These are phyloP conservation scores for Prietella phreatophila DNA, from an alignment of 2,113 vertebrate genomes.

Conservation along the genomic window DNA sequence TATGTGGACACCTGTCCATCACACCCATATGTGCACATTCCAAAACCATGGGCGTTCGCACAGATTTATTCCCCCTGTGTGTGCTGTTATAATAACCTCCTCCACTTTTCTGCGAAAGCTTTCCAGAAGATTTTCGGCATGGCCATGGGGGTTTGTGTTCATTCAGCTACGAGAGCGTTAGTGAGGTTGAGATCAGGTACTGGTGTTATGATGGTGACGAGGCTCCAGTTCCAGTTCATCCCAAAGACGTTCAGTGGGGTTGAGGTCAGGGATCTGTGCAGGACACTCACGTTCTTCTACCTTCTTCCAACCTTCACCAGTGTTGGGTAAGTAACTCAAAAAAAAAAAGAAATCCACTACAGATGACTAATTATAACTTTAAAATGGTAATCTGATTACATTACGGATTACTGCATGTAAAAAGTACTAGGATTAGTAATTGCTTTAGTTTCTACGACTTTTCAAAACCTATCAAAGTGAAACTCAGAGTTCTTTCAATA, in stretches of 20 bases:
- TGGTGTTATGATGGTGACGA: not conserved
- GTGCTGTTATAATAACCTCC: not conserved
- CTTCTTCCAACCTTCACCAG: not conserved
- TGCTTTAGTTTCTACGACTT: no score
- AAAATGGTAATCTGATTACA: no score
- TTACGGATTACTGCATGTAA: no score
- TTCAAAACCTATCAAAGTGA: no score
- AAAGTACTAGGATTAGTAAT: no score
- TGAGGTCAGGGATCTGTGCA: not conserved
- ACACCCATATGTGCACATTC: not conserved
- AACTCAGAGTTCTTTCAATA: no score
- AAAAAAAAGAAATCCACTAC: no score
- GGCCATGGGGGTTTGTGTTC: no score
- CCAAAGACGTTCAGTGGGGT: not conserved
- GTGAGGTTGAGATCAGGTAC: not conserved
- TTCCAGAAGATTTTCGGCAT: not conserved
- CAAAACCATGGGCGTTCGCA: not conserved
- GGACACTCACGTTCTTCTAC: not conserved
- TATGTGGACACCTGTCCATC: not conserved
- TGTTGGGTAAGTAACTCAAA: no score
- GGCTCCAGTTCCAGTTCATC: not conserved
- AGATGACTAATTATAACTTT: no score
- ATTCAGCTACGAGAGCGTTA: no score
- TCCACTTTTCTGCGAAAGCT: not conserved
- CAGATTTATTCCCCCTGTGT: not conserved